These are phyloP conservation scores for Anomalospiza imberbis DNA, from an alignment of 2,797 vertebrate genomes.

Conservation along the genomic window DNA sequence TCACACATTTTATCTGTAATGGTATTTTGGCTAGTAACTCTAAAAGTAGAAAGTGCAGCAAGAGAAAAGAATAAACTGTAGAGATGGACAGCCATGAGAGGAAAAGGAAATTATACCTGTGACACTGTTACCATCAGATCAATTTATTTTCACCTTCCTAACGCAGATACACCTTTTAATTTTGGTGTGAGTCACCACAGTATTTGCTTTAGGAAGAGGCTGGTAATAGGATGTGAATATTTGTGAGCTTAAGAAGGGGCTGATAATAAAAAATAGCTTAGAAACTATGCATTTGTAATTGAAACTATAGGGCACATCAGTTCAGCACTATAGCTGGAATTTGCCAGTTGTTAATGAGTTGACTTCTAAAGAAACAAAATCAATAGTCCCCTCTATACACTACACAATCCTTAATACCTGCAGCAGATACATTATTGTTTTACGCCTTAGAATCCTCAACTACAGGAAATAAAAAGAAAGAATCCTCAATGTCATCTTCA, in stretches of 20 bases:
- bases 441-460: background rate
- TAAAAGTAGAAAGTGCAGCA: background rate
- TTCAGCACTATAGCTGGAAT: background rate
- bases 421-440: background rate
- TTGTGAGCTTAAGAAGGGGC: background rate
- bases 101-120: background rate
- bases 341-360: background rate
- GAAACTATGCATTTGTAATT: background rate
- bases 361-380: background rate
- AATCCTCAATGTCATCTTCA: background rate
- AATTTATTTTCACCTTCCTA: constrained; percentile 1
- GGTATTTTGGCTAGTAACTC: background rate
- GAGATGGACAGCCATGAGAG: background rate
- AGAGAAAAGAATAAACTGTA: background rate
- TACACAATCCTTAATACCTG: background rate
- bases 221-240: background rate
- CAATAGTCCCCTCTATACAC: background rate
- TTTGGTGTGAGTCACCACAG: background rate
- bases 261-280: background rate
- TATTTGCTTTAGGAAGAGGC: background rate
- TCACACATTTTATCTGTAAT: background rate
- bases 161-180: background rate
- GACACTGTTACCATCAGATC: background rate
- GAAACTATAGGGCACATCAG: background rate
- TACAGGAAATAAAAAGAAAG: background rate